Evolutionary conservation across 1,140 invertebrate genomes (phyloP).

Genomic region (Micrasema longulum): DNA sequence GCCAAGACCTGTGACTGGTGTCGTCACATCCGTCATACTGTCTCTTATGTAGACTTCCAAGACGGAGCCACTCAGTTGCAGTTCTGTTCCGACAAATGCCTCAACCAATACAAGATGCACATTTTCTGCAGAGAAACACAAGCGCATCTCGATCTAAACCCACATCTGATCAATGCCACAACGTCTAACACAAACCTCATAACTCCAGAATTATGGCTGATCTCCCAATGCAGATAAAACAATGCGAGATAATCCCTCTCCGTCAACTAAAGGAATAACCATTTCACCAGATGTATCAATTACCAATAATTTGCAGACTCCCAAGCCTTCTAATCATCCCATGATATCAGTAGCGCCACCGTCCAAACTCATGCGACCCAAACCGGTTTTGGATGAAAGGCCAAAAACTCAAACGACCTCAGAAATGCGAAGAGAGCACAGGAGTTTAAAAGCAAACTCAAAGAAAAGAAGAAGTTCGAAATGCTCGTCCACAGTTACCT

Average conservation of each 20-base stretch:
- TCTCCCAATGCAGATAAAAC: slow-evolving; percentile 58
- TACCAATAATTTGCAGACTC: slow-evolving; percentile 57
- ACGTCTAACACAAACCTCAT: slow-evolving; percentile 71
- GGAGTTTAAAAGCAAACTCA: slow-evolving; percentile 63
- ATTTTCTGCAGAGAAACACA: slow-evolving; percentile 93
- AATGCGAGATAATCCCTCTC: slow-evolving; percentile 54
- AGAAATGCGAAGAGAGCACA: slow-evolving; percentile 62
- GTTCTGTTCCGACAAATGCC: slow-evolving; percentile 90
- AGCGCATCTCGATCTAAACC: slow-evolving; percentile 87
- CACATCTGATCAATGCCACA: slow-evolving; percentile 71
- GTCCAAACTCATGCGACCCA: slow-evolving; percentile 70
- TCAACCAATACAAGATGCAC: slow-evolving; percentile 96
- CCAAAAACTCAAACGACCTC: slow-evolving; percentile 60
- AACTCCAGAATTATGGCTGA: slow-evolving; percentile 88
- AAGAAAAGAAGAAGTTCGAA: slow-evolving; percentile 64
- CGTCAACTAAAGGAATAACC: slow-evolving; percentile 57
- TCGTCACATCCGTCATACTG: slow-evolving; percentile 87
- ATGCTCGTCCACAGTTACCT: slow-evolving; percentile 62
- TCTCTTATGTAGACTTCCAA: slow-evolving; percentile 92
- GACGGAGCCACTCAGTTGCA: slow-evolving; percentile 84
- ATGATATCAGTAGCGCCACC: slow-evolving; percentile 71
- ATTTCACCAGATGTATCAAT: slow-evolving; percentile 57
- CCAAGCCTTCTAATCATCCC: slow-evolving; percentile 62
- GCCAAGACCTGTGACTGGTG: slow-evolving; percentile 96
- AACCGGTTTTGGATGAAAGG: slow-evolving; percentile 58